Conservation (phyloP, 1,140 invertebrate genomes). For the Babylonia areolata region DNA sequence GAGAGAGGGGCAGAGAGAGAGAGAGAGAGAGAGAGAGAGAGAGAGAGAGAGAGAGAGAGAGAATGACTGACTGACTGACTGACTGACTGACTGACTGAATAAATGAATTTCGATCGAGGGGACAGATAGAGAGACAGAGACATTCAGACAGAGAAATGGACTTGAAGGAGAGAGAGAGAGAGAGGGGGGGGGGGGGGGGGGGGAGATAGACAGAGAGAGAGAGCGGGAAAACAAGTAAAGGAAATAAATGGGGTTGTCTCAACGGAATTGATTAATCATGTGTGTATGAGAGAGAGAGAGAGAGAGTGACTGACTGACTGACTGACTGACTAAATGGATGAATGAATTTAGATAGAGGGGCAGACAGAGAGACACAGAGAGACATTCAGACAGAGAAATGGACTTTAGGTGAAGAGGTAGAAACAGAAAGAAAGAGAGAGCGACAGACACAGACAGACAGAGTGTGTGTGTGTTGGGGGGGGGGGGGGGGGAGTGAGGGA, state of each 20-base stretch:
- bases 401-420: neutral
- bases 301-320: neutral
- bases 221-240: neutral
- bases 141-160: neutral
- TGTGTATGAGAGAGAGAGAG: neutral
- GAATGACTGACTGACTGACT: too few species aligned
- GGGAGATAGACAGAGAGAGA: neutral
- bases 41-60: too few species aligned
- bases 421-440: neutral
- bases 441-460: neutral
- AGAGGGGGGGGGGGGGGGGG: neutral
- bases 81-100: too few species aligned
- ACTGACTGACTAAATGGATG: neutral
- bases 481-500: neutral
- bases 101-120: neutral
- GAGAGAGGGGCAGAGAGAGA: too few species aligned
- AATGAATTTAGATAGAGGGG: neutral
- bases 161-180: neutral
- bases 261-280: too few species aligned
- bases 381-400: neutral
- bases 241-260: too few species aligned
- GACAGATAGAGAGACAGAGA: neutral
- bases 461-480: too few species aligned
- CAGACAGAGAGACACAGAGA: too few species aligned
- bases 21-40: too few species aligned